A percentile compares a stretch with the other conserved stretches of the same genome.
Conservation (phyloP, 2,888 invertebrate species). For the Caenorhabditis sp. region DNA sequence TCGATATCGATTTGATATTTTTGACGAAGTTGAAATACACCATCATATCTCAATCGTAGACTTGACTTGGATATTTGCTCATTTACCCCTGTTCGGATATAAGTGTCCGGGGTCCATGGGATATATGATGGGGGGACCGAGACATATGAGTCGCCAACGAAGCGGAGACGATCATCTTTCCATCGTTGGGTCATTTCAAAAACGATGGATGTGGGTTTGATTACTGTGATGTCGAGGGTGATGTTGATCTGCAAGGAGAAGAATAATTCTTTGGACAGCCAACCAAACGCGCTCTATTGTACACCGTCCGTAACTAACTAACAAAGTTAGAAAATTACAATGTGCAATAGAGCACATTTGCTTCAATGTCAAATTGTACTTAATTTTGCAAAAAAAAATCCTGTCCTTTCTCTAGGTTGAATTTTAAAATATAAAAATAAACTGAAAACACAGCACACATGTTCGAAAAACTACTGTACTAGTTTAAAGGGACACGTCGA, state of each 20-base stretch:
- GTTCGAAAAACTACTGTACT: too few relatives aligned
- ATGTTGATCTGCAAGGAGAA: conserved; percentile 18
- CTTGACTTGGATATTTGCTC: conserved; percentile 15
- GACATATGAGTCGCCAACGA: conserved; percentile 12
- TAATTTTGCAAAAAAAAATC: too few relatives aligned
- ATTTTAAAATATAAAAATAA: too few relatives aligned
- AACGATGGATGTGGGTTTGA: conserved; percentile 6
- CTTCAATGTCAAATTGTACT: too few relatives aligned
- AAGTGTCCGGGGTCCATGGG: conserved; percentile 36
- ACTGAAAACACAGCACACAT: too few relatives aligned
- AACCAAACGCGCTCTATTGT: too few relatives aligned
- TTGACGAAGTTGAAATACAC: conserved; percentile 17
- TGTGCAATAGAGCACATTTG: too few relatives aligned
- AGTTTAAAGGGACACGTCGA: too few relatives aligned
- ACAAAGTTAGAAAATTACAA: too few relatives aligned
- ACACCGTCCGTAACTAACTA: too few relatives aligned
- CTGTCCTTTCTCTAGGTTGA: too few relatives aligned
- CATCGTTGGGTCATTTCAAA: conserved; percentile 29
- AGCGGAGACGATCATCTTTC: conserved; percentile 34
- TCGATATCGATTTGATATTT: conserved; percentile 17
- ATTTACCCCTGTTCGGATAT: conserved; percentile 22
- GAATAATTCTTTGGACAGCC: too few relatives aligned
- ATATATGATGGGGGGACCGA: conserved; percentile 23
- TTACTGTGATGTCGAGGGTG: conserved; percentile 15
- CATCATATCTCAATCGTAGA: conserved; percentile 24